phyloP scores from a whole-genome alignment of 2,888 invertebrate species.

The Hydroisotoma schaefferi region DNA sequence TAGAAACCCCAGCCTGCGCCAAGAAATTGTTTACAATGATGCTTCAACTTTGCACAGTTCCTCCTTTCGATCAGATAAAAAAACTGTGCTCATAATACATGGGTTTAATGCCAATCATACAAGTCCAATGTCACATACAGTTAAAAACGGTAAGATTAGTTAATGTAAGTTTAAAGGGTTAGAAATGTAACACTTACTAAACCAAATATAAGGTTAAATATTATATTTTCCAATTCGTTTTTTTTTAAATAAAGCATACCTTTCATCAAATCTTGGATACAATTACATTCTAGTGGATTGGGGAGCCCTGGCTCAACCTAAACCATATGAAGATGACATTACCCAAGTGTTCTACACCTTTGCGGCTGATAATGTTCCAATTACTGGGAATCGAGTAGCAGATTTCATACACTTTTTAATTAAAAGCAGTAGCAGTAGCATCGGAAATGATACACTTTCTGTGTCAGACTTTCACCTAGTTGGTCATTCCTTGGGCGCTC shows the following conservation, averaged over 20 bases:
- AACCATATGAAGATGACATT: not conserved
- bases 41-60: not conserved
- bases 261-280: constrained; percentile 9
- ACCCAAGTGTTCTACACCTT: constrained; percentile 9
- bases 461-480: not conserved
- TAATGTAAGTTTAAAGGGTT: not conserved
- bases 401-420: too few species aligned
- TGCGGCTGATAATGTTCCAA: constrained; percentile 16
- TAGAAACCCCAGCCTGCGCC: not conserved
- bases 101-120: constrained; percentile 23
- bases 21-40: constrained; percentile 10
- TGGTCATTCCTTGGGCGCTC: constrained; percentile 10
- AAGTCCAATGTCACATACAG: constrained; percentile 13
- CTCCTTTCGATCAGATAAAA: constrained; percentile 2
- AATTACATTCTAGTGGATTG: constrained; percentile 23
- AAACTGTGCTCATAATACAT: constrained; percentile 21
- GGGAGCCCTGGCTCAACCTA: constrained; percentile 17
- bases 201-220: too few species aligned
- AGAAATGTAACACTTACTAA: not conserved
- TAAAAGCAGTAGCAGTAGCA: too few species aligned
- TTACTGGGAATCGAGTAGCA: constrained; percentile 9
- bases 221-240: too few species aligned
- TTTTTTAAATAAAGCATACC: too few species aligned
- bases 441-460: too few species aligned
- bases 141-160: constrained; percentile 24